These are phyloP conservation scores for Scaptomyza parva DNA, from an alignment of 2,888 invertebrate species.

Conservation along the genomic window DNA sequence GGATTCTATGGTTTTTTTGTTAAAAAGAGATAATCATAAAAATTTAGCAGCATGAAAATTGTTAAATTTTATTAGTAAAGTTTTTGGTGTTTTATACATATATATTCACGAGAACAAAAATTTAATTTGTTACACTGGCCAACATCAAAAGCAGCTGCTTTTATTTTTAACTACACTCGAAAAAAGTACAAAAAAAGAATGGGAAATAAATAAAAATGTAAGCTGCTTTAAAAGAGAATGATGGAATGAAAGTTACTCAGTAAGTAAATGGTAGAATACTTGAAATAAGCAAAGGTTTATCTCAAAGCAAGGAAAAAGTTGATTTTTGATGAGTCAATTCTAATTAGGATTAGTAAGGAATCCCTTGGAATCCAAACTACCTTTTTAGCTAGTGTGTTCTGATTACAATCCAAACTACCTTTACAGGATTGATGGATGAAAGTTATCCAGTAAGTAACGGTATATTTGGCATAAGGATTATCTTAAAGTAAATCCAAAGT, in stretches of 20 bases:
- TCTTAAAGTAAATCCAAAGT: no score
- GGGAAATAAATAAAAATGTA: constrained; percentile 11
- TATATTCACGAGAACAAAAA: constrained; percentile 31
- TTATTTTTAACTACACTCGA: constrained; percentile 13
- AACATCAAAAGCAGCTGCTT: constrained; percentile 79
- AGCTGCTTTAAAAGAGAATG: background rate
- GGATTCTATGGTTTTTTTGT: constrained; percentile 6
- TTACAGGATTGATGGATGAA: no score
- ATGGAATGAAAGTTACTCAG: constrained; percentile 2
- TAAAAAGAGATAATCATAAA: constrained; percentile 71
- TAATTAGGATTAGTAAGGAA: background rate
- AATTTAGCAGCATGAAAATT: constrained; percentile 72
- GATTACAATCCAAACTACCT: no score
- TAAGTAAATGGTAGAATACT: background rate
- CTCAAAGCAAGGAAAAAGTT: no score
- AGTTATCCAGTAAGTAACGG: no score
- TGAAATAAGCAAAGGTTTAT: no score
- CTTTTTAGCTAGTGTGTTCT: background rate
- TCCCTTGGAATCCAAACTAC: background rate
- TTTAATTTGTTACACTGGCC: constrained; percentile 65
- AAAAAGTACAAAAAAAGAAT: background rate
- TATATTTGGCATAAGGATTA: no score
- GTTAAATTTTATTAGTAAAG: constrained; percentile 75
- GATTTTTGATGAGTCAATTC: background rate
- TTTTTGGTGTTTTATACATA: constrained; percentile 48